Conservation (phyloP, 2,797 vertebrate species). For the Sebastiscus tertius region DNA sequence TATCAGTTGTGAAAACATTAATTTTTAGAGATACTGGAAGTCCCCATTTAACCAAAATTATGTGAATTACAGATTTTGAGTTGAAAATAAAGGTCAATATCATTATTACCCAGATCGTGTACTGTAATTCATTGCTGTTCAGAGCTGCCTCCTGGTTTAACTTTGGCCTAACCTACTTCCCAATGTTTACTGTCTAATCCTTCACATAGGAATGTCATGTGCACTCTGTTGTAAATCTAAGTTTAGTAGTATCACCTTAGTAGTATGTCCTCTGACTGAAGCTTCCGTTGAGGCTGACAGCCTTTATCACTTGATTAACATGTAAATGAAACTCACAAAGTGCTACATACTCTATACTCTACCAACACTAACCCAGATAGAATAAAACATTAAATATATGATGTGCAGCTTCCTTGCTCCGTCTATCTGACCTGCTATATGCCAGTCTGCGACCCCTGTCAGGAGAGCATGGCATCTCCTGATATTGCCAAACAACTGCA, state of each 20-base stretch:
- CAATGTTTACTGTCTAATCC: neutral
- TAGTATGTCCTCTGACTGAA: neutral
- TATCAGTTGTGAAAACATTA: neutral
- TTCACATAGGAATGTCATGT: neutral
- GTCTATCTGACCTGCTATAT: conserved; percentile 12
- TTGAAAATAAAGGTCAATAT: neutral
- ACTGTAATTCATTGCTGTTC: neutral
- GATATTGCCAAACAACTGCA: conserved; percentile 57
- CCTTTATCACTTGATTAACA: conserved; percentile 38
- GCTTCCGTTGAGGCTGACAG: conserved; percentile 4
- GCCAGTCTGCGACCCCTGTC: conserved; percentile 36
- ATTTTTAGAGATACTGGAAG: neutral
- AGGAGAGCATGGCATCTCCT: conserved; percentile 21
- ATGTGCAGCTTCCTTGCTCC: neutral
- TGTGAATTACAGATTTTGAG: neutral
- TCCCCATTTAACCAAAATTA: neutral
- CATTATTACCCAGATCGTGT: neutral
- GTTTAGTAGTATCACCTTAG: neutral
- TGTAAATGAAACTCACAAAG: conserved; percentile 18
- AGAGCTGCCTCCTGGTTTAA: neutral
- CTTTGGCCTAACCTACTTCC: neutral
- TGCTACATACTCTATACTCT: neutral
- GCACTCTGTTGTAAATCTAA: conserved; percentile 7
- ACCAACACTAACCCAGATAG: neutral
- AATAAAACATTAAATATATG: neutral